Evolutionary conservation across 2,888 invertebrate genomes (phyloP).

Genomic region (Drosophila peninsularis): DNA sequence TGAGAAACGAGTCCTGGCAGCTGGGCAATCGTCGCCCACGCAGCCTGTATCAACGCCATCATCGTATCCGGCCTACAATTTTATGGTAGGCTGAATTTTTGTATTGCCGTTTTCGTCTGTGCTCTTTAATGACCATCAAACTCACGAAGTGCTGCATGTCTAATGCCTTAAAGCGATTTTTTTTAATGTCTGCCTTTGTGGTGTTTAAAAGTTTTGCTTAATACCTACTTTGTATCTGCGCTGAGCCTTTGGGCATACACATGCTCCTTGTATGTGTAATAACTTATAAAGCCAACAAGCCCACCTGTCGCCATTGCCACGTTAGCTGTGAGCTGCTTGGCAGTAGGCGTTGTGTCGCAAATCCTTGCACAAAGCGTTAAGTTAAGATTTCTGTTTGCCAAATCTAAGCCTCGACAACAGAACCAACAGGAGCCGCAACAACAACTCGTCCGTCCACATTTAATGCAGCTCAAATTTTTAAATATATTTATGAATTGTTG

Average conservation of each 20-base stretch:
- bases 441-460: constrained; percentile 21
- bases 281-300: constrained; percentile 75
- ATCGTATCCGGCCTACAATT: constrained; percentile 19
- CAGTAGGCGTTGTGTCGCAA: constrained; percentile 46
- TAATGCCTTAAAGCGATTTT: constrained; percentile 56
- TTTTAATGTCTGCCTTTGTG: constrained; percentile 39
- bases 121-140: constrained; percentile 30
- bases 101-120: background rate
- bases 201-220: constrained; percentile 49
- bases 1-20: background rate
- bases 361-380: constrained; percentile 71
- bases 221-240: constrained; percentile 31
- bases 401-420: constrained; percentile 53
- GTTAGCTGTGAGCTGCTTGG: constrained; percentile 40
- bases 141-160: constrained; percentile 33
- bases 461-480: background rate
- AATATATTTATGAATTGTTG: too few species aligned
- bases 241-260: constrained; percentile 44
- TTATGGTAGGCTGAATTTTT: constrained; percentile 46
- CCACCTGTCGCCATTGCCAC: constrained; percentile 30
- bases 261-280: constrained; percentile 45
- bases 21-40: constrained; percentile 21
- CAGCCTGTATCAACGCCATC: constrained; percentile 10
- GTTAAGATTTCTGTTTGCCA: constrained; percentile 51
- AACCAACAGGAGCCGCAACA: constrained; percentile 23